Evolutionary conservation across 2,113 vertebrate species (phyloP).

Genomic region (Heterochromis multidens): DNA sequence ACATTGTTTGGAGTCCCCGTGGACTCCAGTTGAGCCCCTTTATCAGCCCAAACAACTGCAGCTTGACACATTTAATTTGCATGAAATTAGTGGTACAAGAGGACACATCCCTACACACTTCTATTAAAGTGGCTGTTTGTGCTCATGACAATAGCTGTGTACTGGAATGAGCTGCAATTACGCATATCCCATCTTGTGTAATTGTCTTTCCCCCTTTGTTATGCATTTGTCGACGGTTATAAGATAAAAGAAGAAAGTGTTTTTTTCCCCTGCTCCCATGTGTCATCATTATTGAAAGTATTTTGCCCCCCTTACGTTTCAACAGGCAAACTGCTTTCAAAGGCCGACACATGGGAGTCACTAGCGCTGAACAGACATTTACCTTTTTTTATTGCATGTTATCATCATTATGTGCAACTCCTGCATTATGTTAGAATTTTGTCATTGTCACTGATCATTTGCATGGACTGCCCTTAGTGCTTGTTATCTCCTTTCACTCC

Average conservation of each 20-base stretch:
- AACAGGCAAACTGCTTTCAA: constrained; percentile 3
- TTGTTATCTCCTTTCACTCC: constrained; percentile 22
- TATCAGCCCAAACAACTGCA: constrained; percentile 46
- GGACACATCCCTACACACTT: constrained; percentile 35
- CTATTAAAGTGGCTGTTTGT: constrained; percentile 12
- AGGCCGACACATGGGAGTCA: constrained; percentile 29
- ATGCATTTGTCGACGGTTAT: constrained; percentile 18
- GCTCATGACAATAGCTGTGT: constrained; percentile 23
- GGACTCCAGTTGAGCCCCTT: constrained; percentile 9
- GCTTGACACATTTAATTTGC: constrained; percentile 48
- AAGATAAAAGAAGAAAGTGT: constrained; percentile 43
- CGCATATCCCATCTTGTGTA: constrained; percentile 33
- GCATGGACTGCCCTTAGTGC: constrained; percentile 12
- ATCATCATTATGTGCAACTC: constrained; percentile 2
- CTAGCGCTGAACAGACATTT: constrained; percentile 8
- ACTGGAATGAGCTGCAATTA: constrained; percentile 45
- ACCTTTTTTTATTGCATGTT: constrained; percentile 20
- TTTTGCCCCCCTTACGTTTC: constrained; percentile 30
- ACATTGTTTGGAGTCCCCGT: not conserved
- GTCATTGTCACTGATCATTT: constrained; percentile 34
- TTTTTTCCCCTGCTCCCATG: constrained; percentile 24
- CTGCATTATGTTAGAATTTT: constrained; percentile 8
- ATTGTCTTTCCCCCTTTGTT: constrained; percentile 15
- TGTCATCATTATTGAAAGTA: constrained; percentile 51
- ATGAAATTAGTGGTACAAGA: constrained; percentile 43